These are phyloP conservation scores for Ailurus styani DNA, from an alignment of 2,113 vertebrate genomes.

Conservation along the genomic window DNA sequence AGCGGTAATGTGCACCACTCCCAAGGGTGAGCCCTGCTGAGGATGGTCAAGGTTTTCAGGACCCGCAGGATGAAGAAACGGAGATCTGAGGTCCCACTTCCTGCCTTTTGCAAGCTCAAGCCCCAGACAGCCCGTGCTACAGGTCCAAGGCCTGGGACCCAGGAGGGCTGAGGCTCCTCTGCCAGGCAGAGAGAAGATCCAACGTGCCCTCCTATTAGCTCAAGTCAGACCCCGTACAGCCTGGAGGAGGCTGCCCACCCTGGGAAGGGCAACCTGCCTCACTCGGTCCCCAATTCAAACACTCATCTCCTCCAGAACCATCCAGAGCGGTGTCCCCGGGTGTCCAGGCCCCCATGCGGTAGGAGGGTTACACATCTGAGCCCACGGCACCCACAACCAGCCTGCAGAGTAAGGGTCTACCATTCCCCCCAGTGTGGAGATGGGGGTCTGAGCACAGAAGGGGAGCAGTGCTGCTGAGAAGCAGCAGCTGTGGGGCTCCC, in stretches of 20 bases:
- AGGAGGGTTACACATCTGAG: not conserved
- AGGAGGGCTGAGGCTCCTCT: not conserved
- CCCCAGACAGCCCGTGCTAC: rapidly evolving
- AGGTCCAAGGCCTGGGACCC: not conserved
- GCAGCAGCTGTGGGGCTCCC: no score
- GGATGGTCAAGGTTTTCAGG: not conserved
- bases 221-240: not conserved
- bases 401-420: not conserved
- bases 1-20: not conserved
- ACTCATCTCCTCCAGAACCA: not conserved
- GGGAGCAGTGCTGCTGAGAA: not conserved
- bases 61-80: not conserved
- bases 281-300: not conserved
- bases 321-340: not conserved
- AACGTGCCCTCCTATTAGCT: no score
- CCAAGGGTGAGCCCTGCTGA: no score
- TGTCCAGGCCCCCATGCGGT: not conserved
- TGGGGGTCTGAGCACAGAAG: not conserved
- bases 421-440: not conserved
- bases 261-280: not conserved
- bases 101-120: not conserved
- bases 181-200: not conserved
- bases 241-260: not conserved
- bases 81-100: not conserved
- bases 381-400: not conserved